Evolutionary conservation across 2,888 invertebrate species (phyloP), one percentile per base, ranked within the genome.

Genomic region (Candidula unifasciata): DNA sequence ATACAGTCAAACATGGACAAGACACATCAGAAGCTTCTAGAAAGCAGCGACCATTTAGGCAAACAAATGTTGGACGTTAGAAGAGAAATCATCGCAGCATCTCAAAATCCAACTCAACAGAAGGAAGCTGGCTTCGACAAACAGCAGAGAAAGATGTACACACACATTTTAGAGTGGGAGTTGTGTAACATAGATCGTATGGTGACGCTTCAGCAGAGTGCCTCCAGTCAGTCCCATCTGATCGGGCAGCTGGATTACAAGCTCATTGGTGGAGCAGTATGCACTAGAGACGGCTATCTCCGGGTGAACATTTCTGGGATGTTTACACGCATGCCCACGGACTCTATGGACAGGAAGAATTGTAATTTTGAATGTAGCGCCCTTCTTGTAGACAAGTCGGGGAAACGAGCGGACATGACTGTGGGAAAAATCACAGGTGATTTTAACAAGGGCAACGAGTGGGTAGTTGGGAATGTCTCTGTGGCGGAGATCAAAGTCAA

Each of bases 81-180:
- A 27, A 21, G 66, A 27, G 66, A 79, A 37, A 66, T 64, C n/a
- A 6, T 60, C 18, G 54, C n/a, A 24, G 52, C 16, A n/a, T 35
- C 33, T 33, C 33, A 74, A 74, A 44, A 3, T 33, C 44, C 6
- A 16, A 2, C 18, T 3, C 3, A 57, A 57, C 52, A 10, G 1
- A 1, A 1, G n/a, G 44, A n/a, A 13, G 21, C 2, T n/a, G 16
- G 1, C 16, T 6, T 24, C 13, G 18, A 21, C 24, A 71, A 37
- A 24, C 44, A 73, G 5, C 44, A 44, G n/a, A n/a, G 37, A 13
- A 18, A 52, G n/a, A 73, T 44, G 44, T n/a, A 54, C 57, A 60
- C 52, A 30, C 81, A 81, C 27, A 81, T 27, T 8, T 73, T 81
- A 30, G 81, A 81, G 13, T 81, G 81, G 81, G 81, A 81, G 24